Evolutionary conservation across 2,888 invertebrate genomes (phyloP).

Genomic region (Dynastes hyllus): DNA sequence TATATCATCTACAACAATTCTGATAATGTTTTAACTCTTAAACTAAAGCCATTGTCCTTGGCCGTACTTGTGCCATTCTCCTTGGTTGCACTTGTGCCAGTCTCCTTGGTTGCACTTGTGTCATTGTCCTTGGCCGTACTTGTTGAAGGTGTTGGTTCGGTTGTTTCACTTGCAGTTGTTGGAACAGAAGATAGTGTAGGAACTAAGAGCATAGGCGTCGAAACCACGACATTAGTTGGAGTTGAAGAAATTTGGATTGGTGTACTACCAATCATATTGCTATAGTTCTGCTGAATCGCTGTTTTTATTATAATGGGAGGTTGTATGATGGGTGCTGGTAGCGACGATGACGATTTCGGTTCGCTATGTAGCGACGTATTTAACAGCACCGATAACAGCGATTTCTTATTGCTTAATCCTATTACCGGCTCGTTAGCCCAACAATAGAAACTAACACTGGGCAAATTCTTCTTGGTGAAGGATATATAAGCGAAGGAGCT

Average conservation of each 20-base stretch:
- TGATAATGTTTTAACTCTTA: slow-evolving; percentile 15
- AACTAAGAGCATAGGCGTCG: too few relatives aligned
- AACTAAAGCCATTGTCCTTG: slow-evolving; percentile 1
- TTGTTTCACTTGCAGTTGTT: not conserved
- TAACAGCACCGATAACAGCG: not conserved
- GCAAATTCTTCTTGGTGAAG: not conserved
- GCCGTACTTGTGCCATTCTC: not conserved
- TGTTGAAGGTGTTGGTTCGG: slow-evolving; percentile 2
- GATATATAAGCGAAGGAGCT: slow-evolving; percentile 36
- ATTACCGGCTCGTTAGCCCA: slow-evolving; percentile 33
- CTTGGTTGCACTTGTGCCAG: too few relatives aligned
- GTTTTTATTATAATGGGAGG: too few relatives aligned
- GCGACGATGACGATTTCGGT: too few relatives aligned
- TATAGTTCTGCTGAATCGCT: too few relatives aligned
- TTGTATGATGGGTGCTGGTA: too few relatives aligned
- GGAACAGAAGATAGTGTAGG: not conserved
- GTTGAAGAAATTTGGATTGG: too few relatives aligned
- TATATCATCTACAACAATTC: slow-evolving; percentile 10
- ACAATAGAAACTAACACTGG: slow-evolving; percentile 11
- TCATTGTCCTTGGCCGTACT: not conserved
- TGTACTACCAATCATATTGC: too few relatives aligned
- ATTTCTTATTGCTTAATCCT: not conserved
- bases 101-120: too few relatives aligned
- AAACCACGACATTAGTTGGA: too few relatives aligned
- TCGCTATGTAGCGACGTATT: not conserved